phyloP scores from a whole-genome alignment of 2,113 vertebrate genomes.

The Semicossyphus pulcher region DNA sequence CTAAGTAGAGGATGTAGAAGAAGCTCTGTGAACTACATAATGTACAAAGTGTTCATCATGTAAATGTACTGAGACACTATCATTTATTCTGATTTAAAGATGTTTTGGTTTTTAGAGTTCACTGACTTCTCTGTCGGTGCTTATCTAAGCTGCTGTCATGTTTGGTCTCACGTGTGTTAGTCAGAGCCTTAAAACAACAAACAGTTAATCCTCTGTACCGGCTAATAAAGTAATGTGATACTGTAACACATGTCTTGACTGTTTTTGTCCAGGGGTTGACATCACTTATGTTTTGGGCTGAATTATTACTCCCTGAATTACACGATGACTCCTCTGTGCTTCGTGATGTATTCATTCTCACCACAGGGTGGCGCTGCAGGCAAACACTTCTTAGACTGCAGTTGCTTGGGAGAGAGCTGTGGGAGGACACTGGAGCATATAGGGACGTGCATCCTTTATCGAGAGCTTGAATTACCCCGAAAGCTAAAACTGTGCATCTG shows the following conservation, averaged over 20 bases:
- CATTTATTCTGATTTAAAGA: conserved; percentile 16
- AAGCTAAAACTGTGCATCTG: neutral
- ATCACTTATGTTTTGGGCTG: no score
- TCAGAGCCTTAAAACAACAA: conserved; percentile 45
- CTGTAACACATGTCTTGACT: neutral
- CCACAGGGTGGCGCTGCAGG: conserved; percentile 61
- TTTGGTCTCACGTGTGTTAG: conserved; percentile 47
- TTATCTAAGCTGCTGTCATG: conserved; percentile 44
- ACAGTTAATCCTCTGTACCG: conserved; percentile 54
- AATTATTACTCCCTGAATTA: no score
- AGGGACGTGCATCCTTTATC: conserved; percentile 19
- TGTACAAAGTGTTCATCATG: conserved; percentile 24
- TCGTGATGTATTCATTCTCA: neutral
- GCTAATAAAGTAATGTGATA: conserved; percentile 70
- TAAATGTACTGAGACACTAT: conserved; percentile 39
- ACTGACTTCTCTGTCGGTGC: conserved; percentile 38
- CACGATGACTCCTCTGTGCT: no score
- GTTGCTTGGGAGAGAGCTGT: neutral
- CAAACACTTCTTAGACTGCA: conserved; percentile 16
- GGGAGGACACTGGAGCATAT: neutral
- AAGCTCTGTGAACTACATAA: conserved; percentile 31
- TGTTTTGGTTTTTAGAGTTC: conserved; percentile 34
- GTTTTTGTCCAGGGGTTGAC: neutral
- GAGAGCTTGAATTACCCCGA: conserved; percentile 13
- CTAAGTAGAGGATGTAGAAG: conserved; percentile 10